A percentile compares a stretch with the other conserved stretches of the same genome.
phyloP scores from a whole-genome alignment of 2,113 vertebrate species.

The Chlorodrepanis virens region DNA sequence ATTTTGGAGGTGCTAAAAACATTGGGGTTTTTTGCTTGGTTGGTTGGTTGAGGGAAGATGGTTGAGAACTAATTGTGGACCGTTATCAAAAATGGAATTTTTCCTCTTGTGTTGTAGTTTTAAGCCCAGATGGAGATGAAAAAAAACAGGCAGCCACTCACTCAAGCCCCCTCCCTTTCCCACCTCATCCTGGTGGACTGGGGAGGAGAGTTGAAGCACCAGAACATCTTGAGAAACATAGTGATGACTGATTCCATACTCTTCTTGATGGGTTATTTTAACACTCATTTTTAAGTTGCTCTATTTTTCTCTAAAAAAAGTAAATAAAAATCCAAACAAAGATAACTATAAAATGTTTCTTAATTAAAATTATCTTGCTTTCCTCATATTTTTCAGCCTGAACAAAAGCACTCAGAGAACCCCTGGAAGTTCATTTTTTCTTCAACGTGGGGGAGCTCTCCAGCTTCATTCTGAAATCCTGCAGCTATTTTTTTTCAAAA shows the following conservation, averaged over 20 bases:
- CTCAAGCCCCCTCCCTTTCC: neutral
- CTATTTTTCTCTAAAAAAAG: neutral
- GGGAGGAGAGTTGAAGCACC: neutral
- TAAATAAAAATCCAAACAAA: accelerated
- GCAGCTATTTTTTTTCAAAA: neutral
- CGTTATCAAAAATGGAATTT: neutral
- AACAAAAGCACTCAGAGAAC: neutral
- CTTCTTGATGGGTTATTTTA: neutral
- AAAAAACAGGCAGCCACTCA: neutral
- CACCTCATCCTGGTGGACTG: neutral
- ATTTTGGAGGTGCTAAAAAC: neutral
- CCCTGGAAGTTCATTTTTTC: neutral
- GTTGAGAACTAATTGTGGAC: neutral
- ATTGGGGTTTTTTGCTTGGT: neutral
- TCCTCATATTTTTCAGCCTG: neutral
- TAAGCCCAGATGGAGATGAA: neutral
- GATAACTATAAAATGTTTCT: accelerated
- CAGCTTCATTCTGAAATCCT: neutral
- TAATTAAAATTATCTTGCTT: neutral
- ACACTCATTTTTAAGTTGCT: neutral
- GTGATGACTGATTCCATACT: neutral
- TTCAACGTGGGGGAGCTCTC: accelerated
- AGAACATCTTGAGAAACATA: neutral
- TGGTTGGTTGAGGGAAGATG: accelerated
- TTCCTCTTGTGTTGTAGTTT: neutral